Percentiles rank a stretch among this genome's conserved stretches.
These are phyloP conservation scores for Schizotus pectinicornis DNA, from an alignment of 2,888 invertebrate genomes.

Conservation along the genomic window DNA sequence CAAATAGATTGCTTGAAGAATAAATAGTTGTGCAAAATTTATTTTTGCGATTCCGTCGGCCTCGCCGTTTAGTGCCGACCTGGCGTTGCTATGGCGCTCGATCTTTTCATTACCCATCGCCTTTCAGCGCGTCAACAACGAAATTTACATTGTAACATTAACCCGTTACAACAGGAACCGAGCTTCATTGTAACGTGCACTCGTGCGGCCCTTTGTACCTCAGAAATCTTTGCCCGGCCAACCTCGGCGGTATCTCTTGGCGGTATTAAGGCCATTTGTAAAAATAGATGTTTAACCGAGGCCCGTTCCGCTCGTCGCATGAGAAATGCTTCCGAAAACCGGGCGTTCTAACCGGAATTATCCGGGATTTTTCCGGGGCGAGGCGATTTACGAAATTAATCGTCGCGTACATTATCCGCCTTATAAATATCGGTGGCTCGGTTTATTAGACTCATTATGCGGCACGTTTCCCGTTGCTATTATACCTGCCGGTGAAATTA, in stretches of 20 bases:
- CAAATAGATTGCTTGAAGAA: too few relatives aligned
- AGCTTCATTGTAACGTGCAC: not conserved
- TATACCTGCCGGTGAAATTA: constrained; percentile 5
- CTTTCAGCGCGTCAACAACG: not conserved
- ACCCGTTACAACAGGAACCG: not conserved
- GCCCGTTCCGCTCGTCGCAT: too few relatives aligned
- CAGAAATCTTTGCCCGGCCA: not conserved
- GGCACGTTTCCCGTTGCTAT: constrained; percentile 2
- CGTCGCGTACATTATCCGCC: not conserved
- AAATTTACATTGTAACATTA: not conserved
- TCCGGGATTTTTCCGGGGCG: not conserved
- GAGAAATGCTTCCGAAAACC: too few relatives aligned
- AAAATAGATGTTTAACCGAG: not conserved
- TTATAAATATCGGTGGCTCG: constrained; percentile 6
- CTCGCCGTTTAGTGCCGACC: not conserved
- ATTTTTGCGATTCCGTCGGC: not conserved
- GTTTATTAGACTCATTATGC: constrained; percentile 12
- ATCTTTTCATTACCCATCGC: not conserved
- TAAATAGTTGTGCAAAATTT: not conserved
- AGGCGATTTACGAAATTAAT: not conserved
- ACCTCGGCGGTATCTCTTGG: not conserved
- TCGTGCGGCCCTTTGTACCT: not conserved
- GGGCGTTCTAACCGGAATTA: not conserved
- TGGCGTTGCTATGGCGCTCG: constrained; percentile 3
- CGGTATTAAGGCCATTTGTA: not conserved